A percentile compares a stretch with the other conserved stretches of the same genome.
Evolutionary conservation across 2,888 invertebrate species (phyloP).

Genomic region (Deilephila porcellus): DNA sequence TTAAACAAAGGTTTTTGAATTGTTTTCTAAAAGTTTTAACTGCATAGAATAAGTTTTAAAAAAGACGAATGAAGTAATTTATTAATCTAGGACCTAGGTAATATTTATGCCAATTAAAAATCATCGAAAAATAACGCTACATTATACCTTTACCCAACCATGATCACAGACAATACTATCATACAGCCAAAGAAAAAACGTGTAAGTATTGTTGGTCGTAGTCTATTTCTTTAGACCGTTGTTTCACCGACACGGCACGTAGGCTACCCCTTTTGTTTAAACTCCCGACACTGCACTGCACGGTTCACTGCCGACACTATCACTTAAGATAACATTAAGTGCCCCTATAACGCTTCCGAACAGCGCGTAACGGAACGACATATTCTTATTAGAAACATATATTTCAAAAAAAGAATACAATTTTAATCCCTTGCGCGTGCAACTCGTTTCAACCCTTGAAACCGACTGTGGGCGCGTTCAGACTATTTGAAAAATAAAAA

Average conservation of each 20-base stretch:
- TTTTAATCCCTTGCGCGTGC: conserved; percentile 41
- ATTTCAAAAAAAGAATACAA: not conserved
- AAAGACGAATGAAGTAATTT: not conserved
- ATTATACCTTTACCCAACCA: conserved; percentile 26
- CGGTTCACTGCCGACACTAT: conserved; percentile 34
- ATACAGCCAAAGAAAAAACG: not conserved
- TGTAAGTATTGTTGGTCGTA: conserved; percentile 1
- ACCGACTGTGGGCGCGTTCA: conserved; percentile 59
- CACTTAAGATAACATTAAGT: conserved; percentile 36
- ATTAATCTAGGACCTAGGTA: not conserved
- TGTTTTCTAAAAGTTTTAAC: too few species aligned
- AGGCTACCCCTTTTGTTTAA: conserved; percentile 29
- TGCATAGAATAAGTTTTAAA: too few species aligned
- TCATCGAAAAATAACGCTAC: not conserved
- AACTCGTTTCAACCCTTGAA: conserved; percentile 57
- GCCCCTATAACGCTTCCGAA: conserved; percentile 24
- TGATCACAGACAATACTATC: conserved; percentile 19
- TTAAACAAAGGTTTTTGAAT: too few species aligned
- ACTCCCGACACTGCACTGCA: not conserved
- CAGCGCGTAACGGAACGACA: conserved; percentile 13
- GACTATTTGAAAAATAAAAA: conserved; percentile 73
- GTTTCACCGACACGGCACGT: not conserved
- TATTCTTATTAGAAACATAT: conserved; percentile 27
- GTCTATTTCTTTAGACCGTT: conserved; percentile 3
- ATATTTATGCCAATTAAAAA: not conserved